Conservation (phyloP, 2,113 vertebrate genomes). For the Tetrao urogallus region DNA sequence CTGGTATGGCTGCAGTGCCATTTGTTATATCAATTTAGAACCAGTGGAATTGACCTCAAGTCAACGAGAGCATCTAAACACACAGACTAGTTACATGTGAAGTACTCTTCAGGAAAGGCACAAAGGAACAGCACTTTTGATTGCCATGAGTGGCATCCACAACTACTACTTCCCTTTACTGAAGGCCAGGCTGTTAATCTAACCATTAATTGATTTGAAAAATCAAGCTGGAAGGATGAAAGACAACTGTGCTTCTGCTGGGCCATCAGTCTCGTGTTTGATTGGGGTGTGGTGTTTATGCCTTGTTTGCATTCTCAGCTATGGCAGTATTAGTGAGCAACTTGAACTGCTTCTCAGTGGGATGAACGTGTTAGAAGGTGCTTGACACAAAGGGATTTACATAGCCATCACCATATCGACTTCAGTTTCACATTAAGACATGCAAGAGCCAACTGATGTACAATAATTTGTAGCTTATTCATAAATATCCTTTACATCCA, state of each 20-base stretch:
- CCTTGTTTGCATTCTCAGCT: neutral
- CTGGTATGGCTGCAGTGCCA: neutral
- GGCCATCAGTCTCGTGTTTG: rapidly evolving
- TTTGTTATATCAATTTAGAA: neutral
- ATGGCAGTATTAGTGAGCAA: rapidly evolving
- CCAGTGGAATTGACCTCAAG: neutral
- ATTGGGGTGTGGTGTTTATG: neutral
- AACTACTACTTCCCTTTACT: neutral
- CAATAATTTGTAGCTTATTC: neutral
- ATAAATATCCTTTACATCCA: neutral
- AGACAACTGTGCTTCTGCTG: neutral
- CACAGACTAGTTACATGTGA: neutral
- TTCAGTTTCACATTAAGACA: neutral
- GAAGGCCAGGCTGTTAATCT: neutral
- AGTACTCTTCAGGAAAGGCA: neutral
- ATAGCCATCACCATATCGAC: neutral
- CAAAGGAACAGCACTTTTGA: neutral
- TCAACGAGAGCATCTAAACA: neutral
- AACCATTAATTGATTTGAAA: neutral
- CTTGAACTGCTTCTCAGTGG: neutral
- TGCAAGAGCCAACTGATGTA: neutral
- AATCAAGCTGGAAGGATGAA: neutral
- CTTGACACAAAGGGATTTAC: neutral
- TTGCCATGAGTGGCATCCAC: neutral
- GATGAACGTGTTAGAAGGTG: neutral